Percentiles rank a stretch among this genome's conserved stretches.
Evolutionary conservation across 2,113 vertebrate species (phyloP).

Genomic region (Pyrgilauda ruficollis): DNA sequence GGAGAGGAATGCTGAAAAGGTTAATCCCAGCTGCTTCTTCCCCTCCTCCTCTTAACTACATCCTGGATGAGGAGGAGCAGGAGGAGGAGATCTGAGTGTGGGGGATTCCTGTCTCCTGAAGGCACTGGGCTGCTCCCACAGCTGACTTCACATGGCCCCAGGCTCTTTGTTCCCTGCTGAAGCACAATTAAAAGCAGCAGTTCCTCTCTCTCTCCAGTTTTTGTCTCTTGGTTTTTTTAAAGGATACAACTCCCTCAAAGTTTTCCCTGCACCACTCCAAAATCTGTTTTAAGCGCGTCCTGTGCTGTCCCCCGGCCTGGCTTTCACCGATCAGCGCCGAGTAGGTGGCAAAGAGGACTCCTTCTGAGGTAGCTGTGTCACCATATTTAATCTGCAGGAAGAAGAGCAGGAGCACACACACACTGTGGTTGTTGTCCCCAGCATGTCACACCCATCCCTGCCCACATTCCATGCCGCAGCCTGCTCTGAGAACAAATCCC

Average conservation of each 20-base stretch:
- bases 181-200: not conserved
- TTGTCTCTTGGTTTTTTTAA: not conserved
- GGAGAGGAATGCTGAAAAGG: not conserved
- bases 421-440: not conserved
- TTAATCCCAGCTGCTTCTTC: not conserved
- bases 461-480: not conserved
- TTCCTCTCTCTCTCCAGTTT: not conserved
- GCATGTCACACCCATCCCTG: fast-evolving
- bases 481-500: not conserved
- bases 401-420: not conserved
- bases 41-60: not conserved
- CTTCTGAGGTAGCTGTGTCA: constrained; percentile 98
- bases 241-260: constrained; percentile 98
- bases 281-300: constrained; percentile 93
- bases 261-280: constrained; percentile 93
- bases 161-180: not conserved
- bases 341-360: constrained; percentile 96
- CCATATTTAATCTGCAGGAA: constrained; percentile 91
- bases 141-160: not conserved
- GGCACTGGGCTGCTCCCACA: not conserved
- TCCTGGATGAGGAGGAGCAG: not conserved
- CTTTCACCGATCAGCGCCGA: constrained; percentile 97
- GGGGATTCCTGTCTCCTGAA: not conserved
- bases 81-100: not conserved
- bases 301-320: constrained; percentile 93